Base-by-base conservation (phyloP, 2,797 vertebrate species). In the Eremophila alpestris region DNA sequence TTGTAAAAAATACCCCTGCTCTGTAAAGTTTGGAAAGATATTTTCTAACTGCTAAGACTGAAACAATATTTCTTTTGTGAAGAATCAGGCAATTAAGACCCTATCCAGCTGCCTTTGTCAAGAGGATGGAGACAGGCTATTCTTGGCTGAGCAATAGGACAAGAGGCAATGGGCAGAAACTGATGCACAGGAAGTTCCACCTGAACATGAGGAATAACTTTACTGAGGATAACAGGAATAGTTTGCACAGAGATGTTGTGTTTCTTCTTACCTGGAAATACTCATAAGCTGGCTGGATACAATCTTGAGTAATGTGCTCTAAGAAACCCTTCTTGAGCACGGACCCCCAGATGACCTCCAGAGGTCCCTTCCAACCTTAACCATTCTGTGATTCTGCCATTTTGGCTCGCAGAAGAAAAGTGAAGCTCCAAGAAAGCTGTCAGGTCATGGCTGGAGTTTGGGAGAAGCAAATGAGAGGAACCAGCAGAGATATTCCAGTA, bases 1-100 rank as follows among this genome's bases (percentile, higher is more conserved):
- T 48, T 89, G 32, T 93, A 94, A 97, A 97, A 96, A 93, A 63
- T 65, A 69, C 11, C 30, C 5, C n/a, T 81, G 68, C 34, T 92
- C 75, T 79, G 32, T 56, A 91, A 95, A 95, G 56, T 51, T 96
- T 95, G 18, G 40, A 59, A 65, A 54, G 27, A 15, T 32, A 23
- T 41, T 73, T 71, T 46, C 16, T 63, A 67, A 48, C 43, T 76
- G 12, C 23, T 81, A 19, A 55, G 36, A 30, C 5, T 55, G 67
- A 60, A 40, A 18, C 8, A 40, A 5, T 67, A 23, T 51, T 89
- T 81, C 7, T 68, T 92, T 76, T 54, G 36, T 59, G 62, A 75
- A 49, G 13, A 48, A 16, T 59, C 64, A 63, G 55, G 17, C 19
- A 85, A 17, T 13, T 34, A 63, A 3, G 0, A 63, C 20, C 9